Percentiles rank a stretch among this genome's conserved stretches.
Conservation (phyloP, 2,888 invertebrate species). For the Chaetogeoica ovagalla region DNA sequence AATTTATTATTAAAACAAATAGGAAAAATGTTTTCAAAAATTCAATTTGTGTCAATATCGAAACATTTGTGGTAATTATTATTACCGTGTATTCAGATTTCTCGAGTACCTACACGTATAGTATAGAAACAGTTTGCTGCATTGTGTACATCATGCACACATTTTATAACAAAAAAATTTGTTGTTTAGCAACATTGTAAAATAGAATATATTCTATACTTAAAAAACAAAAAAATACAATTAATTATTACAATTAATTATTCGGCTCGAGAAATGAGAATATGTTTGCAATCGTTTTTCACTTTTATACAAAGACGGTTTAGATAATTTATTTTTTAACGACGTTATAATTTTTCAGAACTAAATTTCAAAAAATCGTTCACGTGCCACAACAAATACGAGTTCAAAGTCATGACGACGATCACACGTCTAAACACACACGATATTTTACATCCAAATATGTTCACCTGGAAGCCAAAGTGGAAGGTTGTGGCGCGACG, state of each 20-base stretch:
- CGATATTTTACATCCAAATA: not conserved
- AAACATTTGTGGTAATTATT: not conserved
- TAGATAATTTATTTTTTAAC: not conserved
- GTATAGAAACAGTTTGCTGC: too few relatives aligned
- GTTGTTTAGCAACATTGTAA: too few relatives aligned
- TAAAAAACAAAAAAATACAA: not conserved
- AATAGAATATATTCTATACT: not conserved
- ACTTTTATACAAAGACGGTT: not conserved
- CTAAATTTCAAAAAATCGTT: not conserved
- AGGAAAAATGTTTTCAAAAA: not conserved
- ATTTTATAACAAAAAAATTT: too few relatives aligned
- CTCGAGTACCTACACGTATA: not conserved
- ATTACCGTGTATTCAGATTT: not conserved
- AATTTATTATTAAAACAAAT: not conserved
- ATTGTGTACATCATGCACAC: too few relatives aligned
- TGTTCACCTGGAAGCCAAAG: constrained; percentile 55
- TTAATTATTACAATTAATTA: not conserved
- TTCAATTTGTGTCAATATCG: not conserved
- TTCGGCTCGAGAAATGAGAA: not conserved
- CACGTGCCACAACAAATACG: not conserved
- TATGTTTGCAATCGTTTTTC: constrained; percentile 15
- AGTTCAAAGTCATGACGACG: constrained; percentile 3
- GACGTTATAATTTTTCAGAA: not conserved
- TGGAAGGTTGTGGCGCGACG: constrained; percentile 48
- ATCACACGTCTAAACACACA: not conserved